Base-by-base conservation (phyloP, 35 echinoderm and acorn worm species). In the Ophiothrix spiculata region DNA sequence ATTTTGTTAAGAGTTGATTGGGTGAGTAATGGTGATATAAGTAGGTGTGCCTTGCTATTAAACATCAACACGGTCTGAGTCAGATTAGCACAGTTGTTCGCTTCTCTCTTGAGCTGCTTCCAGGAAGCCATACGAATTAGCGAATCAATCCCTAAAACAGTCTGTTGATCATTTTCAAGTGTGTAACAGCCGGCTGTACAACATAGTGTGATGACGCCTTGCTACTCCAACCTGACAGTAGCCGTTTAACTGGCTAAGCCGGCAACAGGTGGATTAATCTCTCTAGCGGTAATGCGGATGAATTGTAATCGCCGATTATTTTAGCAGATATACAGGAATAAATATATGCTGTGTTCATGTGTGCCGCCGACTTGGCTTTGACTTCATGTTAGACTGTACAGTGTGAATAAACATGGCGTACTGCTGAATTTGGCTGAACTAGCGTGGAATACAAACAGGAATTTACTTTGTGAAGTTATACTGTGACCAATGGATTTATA, bases 21-120 rank as follows among this genome's bases (percentile, higher is more conserved):
- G 60, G 60, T 69, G 60, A 69, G 60, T 69, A 69, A 69, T 69
- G 29, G 23, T 69, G 23, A 69, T 4, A 2, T 25, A 69, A 2
- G 60, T 69, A 69, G 60, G 60, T 69, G 60, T 69, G 60, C 25
- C 60, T n/a, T 69, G 17, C 60, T 69, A 69, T 69, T 69, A 15
- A 69, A 28, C 29, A 69, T 69, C 60, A 69, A n/a, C 25, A 69
- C 60, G 3, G 25, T 25, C 16, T 69, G 60, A 69, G 60, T 69
- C 60, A 69, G 60, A 69, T 69, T 69, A 69, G 2, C 60, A 69
- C 60, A 69, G 1, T 69, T n/a, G 60, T 25, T 28, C 60, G 3
- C 60, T 25, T n/a, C 60, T n/a, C 60, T 15, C 60, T 69, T 6
- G 60, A 69, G 23, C 29, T 69, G 17, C 60, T 69, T 28, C 1